These are phyloP conservation scores for Pachycephala philippinensis DNA, from an alignment of 2,113 vertebrate genomes.

Conservation along the genomic window DNA sequence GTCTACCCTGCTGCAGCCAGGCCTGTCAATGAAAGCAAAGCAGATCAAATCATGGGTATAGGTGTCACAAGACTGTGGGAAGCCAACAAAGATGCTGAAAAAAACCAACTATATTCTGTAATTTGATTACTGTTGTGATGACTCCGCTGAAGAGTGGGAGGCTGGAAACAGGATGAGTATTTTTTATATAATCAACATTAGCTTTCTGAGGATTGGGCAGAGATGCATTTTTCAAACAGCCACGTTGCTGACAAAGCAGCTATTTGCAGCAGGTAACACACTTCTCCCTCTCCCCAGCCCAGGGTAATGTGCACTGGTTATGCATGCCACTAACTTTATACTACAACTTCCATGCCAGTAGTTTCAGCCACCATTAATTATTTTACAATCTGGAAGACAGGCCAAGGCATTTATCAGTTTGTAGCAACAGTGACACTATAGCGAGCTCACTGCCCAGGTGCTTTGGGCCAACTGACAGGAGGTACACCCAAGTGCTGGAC, in stretches of 20 bases:
- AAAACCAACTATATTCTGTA: background rate
- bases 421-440: background rate
- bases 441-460: fast-evolving
- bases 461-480: background rate
- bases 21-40: background rate
- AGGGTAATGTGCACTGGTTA: background rate
- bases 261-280: background rate
- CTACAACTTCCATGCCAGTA: background rate
- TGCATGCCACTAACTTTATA: background rate
- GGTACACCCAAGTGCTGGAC: background rate
- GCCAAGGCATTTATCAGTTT: background rate
- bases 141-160: background rate
- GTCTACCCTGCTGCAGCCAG: background rate
- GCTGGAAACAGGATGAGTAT: background rate
- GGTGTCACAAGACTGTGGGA: background rate
- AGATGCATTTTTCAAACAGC: background rate
- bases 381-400: background rate
- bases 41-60: background rate
- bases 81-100: background rate
- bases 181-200: background rate
- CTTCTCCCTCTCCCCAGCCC: background rate
- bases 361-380: background rate
- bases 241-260: background rate
- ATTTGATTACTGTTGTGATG: background rate
- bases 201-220: background rate